Base-by-base conservation (phyloP, 2,113 vertebrate genomes). In the Zeus faber region DNA sequence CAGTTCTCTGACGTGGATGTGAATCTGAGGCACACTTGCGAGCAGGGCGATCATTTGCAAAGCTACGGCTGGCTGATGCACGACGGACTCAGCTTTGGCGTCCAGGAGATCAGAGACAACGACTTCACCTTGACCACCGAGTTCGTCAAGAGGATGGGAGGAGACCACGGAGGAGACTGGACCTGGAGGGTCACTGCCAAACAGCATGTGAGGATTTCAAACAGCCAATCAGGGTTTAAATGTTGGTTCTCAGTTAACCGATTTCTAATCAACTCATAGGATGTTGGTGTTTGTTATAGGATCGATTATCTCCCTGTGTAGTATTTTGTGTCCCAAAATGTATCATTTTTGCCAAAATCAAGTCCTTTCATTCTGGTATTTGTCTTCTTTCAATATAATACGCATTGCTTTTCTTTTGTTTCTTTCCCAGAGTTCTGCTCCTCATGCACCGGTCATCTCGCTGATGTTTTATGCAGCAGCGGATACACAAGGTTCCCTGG, bases 381-480 rank as follows among this genome's bases (percentile, higher is more conserved):
- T 4, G 11, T 1, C 6, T 13, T 25, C 5, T 49, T 18, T 31
- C 37, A 33, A 11, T 24, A 14, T 23, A 11, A 9, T 35, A 13
- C 20, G 26, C 4, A n/a, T 18, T 23, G 33, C 6, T 29, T 63
- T 13, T 67, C 53, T 47, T 49, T 16, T 66, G 6, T 47, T 55
- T 33, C 16, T 21, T 52, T 26, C 27, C 2, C 80, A 89, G 70
- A 85, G 79, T 21, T 82, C 84, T 2, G 70, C 81, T 27, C 62
- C 69, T 50, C 84, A 83, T 31, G 65, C 73, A 0, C 87, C 91
- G 1, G 87, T 97, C 52, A 65, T 98, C 54, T 99, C 96, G 3
- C 80, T 99, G 41, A 89, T 99, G 85, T 93, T 98, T 83, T 99
- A 99, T 2, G 76, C 93, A n/a, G 95, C 95, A 13, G 90, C 93